Base-by-base conservation (phyloP, 2,888 invertebrate genomes). In the Trichogramma dendrolimi region DNA sequence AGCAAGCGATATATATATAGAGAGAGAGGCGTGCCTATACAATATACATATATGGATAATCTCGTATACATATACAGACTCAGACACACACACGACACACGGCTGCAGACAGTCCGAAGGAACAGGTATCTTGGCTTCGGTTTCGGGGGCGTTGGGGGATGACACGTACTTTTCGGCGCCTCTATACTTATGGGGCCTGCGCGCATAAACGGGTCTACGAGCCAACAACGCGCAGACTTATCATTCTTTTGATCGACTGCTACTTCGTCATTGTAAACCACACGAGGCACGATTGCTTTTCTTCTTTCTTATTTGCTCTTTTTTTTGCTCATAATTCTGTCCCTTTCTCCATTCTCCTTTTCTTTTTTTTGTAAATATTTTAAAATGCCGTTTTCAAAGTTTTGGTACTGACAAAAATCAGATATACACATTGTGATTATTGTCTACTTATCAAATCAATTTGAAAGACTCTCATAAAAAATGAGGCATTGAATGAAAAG, bases 151-250 rank as follows among this genome's bases (percentile, higher is more conserved):
- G 46, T 14, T 52, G 14, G 41, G 54, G 57, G 61, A 67, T 66
- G 64, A 68, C 65, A 62, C 52, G 64, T 54, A 55, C 46, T 58
- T 66, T 68, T 68, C 58, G 53, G 55, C 55, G 56, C 55, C 58
- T 48, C 14, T 49, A 11, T 46, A 11, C 51, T 11, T n/a, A n/a
- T 10, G 5, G n/a, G 46, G 4, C n/a, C 47, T 4, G 42, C 46
- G 44, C 3, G 52, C 4, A 11, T 40, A 50, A 52, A 39, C 47
- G 40, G 4, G 41, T 60, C 56, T 46, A 46, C 27, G 51, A 56
- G 38, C 49, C 27, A 48, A 54, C 38, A 14, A 39, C 39, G 6
- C 51, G 8, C 38, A 38, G 27, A n/a, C 41, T 49, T 46, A 54
- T 55, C 61, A 58, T 40, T 46, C 48, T 54, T 54, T 62, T 62